These are phyloP conservation scores for Stomorhina lunata DNA, from an alignment of 2,888 invertebrate genomes.

Conservation along the genomic window DNA sequence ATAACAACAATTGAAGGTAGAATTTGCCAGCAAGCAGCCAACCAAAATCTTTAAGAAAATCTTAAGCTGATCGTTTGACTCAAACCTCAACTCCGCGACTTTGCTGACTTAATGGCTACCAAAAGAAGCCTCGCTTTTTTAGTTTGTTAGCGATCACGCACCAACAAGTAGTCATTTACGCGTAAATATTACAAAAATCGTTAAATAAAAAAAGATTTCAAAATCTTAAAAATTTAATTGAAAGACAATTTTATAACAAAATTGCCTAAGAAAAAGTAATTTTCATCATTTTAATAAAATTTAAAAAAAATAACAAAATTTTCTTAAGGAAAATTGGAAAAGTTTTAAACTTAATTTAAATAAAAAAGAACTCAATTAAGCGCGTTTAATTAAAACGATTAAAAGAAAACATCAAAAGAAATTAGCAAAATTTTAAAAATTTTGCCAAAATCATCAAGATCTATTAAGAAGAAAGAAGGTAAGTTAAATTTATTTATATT, in stretches of 20 bases:
- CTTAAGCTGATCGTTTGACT: too few species aligned
- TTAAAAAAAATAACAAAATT: too few species aligned
- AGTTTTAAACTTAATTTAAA: too few species aligned
- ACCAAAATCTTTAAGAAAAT: constrained; percentile 48
- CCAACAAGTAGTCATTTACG: constrained; percentile 63
- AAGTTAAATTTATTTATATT: too few species aligned
- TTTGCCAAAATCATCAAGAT: too few species aligned
- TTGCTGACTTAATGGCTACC: constrained; percentile 62
- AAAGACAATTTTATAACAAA: not conserved
- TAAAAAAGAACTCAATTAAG: too few species aligned
- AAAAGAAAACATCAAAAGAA: too few species aligned
- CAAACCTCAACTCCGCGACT: constrained; percentile 47
- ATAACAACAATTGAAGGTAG: constrained; percentile 19
- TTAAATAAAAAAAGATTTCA: not conserved
- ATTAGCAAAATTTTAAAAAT: too few species aligned
- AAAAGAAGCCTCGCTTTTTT: constrained; percentile 63
- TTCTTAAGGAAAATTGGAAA: too few species aligned
- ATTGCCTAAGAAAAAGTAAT: not conserved
- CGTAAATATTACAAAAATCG: constrained; percentile 48
- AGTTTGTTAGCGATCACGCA: constrained; percentile 65
- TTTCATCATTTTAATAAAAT: constrained; percentile 4
- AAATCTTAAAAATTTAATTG: not conserved
- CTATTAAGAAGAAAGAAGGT: too few species aligned
- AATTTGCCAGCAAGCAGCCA: constrained; percentile 31
- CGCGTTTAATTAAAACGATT: too few species aligned